Base-by-base conservation (phyloP, 2,113 vertebrate genomes). In the Oryzias melastigma region DNA sequence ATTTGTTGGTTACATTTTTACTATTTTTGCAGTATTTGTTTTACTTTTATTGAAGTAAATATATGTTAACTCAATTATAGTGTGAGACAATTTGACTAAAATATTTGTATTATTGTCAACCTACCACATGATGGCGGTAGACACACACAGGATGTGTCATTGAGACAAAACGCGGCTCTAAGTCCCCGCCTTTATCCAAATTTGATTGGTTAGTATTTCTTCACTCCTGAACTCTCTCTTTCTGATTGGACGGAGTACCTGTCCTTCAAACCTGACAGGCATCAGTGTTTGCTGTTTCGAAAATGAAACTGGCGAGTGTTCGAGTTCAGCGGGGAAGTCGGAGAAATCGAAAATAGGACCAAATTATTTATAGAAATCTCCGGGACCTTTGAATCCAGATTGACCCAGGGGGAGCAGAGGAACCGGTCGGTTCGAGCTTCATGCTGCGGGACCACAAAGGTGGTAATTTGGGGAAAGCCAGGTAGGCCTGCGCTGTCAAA, bases 251-350 rank as follows among this genome's bases (percentile, higher is more conserved):
- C 24, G 4, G 7, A 0, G 1, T 0, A 2, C 7, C 6, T 20
- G 73, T 40, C 75, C 0, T 0, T 82, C 35, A 15, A 14, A n/a
- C 0, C 13, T 78, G 75, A 82, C 57, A 20, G 47, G 76, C 66
- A 52, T 14, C 60, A 63, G 24, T 29, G 65, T 22, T 61, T 64
- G 70, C 55, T 72, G 61, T 84, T 65, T 78, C 54, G 71, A 87
- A 83, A 89, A 82, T 54, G 87, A 90, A 89, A 90, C 77, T 77
- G 62, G 42, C 5, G 42, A 7, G 13, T 60, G 16, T 45, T 3
- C 57, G 58, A 76, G 27, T 65, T 57, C 25, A 5, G 46, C 12
- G 55, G 15, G n/a, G 20, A 44, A 3, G 3, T 0, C 1, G 44
- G 20, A 19, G 52, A 47, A 81, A 82, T 68, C 67, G 69, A 79